Evolutionary conservation across 2,797 vertebrate species (phyloP), one percentile per base, ranked within the genome.

Genomic region (Rhinophrynus dorsalis): DNA sequence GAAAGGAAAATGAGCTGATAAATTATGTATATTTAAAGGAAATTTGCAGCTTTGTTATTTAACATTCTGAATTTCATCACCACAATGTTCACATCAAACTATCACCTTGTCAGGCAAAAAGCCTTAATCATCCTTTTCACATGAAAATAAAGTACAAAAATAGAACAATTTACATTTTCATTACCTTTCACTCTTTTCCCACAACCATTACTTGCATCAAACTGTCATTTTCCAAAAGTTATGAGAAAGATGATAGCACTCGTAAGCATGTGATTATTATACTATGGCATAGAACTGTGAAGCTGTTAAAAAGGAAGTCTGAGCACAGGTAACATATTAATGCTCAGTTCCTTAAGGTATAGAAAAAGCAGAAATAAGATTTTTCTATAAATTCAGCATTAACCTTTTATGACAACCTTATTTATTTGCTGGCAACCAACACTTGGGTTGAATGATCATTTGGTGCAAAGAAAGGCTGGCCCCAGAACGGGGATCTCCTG

Each of bases 101-200:
- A 73, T 73, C 61, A 73, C 69, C 54, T 73, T 73, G 69, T 73
- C 69, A 73, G 55, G 45, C 69, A 73, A 66, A 73, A 73, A 73
- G 61, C 69, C 69, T 73, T 73, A 65, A 73, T 73, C 69, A 66
- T 73, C 61, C 61, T 59, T 73, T 73, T 66, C 61, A 59, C 66
- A 59, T 59, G 54, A 73, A 73, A 66, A 73, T 73, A 66, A 54
- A 73, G 61, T 59, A 59, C 69, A 52, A 58, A 73, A 73, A 73
- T 73, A 73, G 69, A 73, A 73, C 61, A 66, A 73, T 73, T 73
- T 73, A 54, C 69, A 73, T 73, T 73, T 73, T 66, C 69, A 73
- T 73, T 72, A 65, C 52, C 68, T 72, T 72, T 52, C 44, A 42
- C 50, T 71, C 61, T 72, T 73, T 73, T 73, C 69, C 69, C 69